Conservation (phyloP, 2,797 vertebrate genomes). For the Calcarius lapponicus region DNA sequence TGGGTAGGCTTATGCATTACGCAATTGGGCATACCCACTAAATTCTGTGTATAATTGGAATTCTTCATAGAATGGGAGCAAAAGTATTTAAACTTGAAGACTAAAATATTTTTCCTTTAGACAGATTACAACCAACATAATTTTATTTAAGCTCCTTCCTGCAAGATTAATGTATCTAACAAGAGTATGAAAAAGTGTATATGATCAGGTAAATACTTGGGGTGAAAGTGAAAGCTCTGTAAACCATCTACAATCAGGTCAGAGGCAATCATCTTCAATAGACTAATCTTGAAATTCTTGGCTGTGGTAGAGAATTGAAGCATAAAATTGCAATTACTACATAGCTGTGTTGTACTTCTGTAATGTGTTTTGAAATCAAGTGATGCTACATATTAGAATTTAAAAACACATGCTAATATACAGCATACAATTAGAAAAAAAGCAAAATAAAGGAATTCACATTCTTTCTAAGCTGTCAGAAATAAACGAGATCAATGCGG, state of each 20-base stretch:
- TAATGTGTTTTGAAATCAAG: conserved; percentile 6
- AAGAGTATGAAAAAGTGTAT: background rate
- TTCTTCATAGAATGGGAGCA: background rate
- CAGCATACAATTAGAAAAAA: background rate
- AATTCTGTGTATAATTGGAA: background rate
- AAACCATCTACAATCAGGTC: background rate
- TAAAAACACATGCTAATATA: background rate
- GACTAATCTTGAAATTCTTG: background rate
- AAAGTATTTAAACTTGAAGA: conserved; percentile 3
- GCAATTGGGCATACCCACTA: background rate
- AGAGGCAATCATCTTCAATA: background rate
- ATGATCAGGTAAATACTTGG: background rate
- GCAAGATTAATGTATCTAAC: background rate
- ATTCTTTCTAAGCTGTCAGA: background rate
- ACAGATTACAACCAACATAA: background rate
- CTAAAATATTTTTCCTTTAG: background rate
- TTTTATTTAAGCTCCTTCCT: background rate
- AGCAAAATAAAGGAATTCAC: background rate
- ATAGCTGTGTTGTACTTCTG: background rate
- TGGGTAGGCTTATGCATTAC: background rate
- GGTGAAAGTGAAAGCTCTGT: conserved; percentile 1
- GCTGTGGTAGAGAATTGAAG: background rate
- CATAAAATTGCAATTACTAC: background rate
- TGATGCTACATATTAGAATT: background rate
- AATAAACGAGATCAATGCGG: background rate